Base-by-base conservation (phyloP, 2,113 vertebrate genomes). In the Cheilinus undulatus region DNA sequence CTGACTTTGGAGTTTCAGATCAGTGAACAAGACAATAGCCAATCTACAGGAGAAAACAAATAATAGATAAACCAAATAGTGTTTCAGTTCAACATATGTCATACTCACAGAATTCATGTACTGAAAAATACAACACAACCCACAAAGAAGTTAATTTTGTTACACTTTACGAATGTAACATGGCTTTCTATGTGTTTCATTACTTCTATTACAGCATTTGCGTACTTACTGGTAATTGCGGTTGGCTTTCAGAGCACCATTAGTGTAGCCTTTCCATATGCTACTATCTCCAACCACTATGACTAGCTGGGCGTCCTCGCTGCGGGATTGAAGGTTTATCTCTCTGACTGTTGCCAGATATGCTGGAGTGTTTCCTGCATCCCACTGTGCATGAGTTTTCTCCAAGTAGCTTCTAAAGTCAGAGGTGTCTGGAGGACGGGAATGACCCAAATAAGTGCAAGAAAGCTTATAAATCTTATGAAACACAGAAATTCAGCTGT, bases 211-310 rank as follows among this genome's bases (percentile, higher is more conserved):
- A n/a, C n/a, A n/a, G n/a, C n/a, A n/a, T 60, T 54, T 22, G 24
- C 46, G 26, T 50, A 26, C 77, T 79, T 91, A 94, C 94, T 22
- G 22, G 80, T 93, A 94, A 13, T 8, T 4, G 42, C 9, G n/a
- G 11, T 5, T 56, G n/a, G 69, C 3, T 0, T 12, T 14, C 42
- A 94, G 83, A 19, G 32, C 5, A 50, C 81, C 80, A 24, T 94
- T 94, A 0, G 0, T 6, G 70, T 94, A 94, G 30, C 0, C 19
- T 0, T 57, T 0, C 84, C 69, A 90, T 6, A 0, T 0, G 7
- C 5, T 12, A 3, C 0, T 13, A 42, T 73, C 36, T 68, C 92
- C 93, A 5, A 93, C 15, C 0, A 0, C 1, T 7, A 93, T 36
- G 3, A 0, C 11, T 12, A 82, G 23, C 14, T 2, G 0, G 9